Percentiles rank a stretch among this genome's conserved stretches.
phyloP scores from a whole-genome alignment of 2,888 invertebrate species.

The Halictus ligatus region DNA sequence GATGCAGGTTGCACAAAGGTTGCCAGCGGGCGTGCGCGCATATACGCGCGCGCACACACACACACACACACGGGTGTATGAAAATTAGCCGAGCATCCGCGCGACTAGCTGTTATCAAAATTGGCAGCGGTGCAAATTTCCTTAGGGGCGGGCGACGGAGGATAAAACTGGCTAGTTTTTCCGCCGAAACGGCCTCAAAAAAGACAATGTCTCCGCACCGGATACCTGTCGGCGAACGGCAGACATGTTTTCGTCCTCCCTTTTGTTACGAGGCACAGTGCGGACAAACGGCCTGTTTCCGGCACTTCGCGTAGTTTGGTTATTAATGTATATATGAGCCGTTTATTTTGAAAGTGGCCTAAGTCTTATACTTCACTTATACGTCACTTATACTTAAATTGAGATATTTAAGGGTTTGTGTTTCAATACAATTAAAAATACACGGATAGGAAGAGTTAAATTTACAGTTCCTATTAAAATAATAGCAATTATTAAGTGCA shows the following conservation, averaged over 20 bases:
- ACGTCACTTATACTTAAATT: no score
- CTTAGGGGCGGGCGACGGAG: not conserved
- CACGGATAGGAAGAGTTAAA: no score
- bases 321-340: no score
- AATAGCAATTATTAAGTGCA: no score
- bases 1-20: conserved; percentile 7
- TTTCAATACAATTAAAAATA: no score
- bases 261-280: no score
- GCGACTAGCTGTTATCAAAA: conserved; percentile 20
- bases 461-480: no score
- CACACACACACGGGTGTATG: not conserved
- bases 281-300: no score
- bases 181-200: not conserved
- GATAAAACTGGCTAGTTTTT: not conserved
- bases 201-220: not conserved
- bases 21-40: not conserved
- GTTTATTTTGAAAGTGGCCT: no score
- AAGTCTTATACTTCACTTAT: no score
- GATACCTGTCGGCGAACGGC: not conserved
- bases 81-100: conserved; percentile 29
- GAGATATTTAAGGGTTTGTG: no score
- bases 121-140: conserved; percentile 9
- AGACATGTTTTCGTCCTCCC: not conserved
- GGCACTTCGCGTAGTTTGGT: no score
- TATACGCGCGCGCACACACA: not conserved